Base-by-base conservation (phyloP, 2,797 vertebrate species). In the Fistularia commersonii region DNA sequence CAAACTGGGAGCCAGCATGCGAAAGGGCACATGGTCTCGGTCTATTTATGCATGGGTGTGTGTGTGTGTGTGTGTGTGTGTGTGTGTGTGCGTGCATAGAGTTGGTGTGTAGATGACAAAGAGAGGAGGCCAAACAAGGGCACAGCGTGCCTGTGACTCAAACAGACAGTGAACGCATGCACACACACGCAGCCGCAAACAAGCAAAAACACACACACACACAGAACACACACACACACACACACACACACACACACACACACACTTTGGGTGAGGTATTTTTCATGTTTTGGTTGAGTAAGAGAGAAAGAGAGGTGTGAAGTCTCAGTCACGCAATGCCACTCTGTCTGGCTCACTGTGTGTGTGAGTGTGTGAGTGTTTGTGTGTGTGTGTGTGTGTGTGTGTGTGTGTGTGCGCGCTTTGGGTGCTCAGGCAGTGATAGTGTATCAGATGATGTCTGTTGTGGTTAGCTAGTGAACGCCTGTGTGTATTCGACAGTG, bases 251-350 rank as follows among this genome's bases (percentile, higher is more conserved):
- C 33, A 6, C n/a, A 14, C 32, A n/a, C 46, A 60, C 46, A 47
- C 56, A 15, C 12, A 45, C 82, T 84, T 69, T 51, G 64, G 61
- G 66, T 69, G 66, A 81, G 43, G 48, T 35, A 37, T 62, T 71
- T 58, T 69, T 82, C 66, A 67, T 79, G 77, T 69, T 82, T 77
- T 79, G 62, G 44, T 69, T 79, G 68, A 78, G 68, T 74, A 74
- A 80, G 64, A 71, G 51, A 84, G 69, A 79, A 57, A 61, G 71
- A 50, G 66, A 83, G 66, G 73, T 84, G 81, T 72, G 72, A 84
- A 80, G 77, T 67, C 76, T 74, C 74, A 77, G 81, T 85, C 85
- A 88, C 76, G 79, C 86, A 74, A 85, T 68, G 69, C 42, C 31
- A 8, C 61, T 54, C 47, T 39, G 31, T 65, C 57, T 48, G 41